Evolutionary conservation across 2,113 vertebrate species (phyloP).

Genomic region (Dasyurus viverrinus): DNA sequence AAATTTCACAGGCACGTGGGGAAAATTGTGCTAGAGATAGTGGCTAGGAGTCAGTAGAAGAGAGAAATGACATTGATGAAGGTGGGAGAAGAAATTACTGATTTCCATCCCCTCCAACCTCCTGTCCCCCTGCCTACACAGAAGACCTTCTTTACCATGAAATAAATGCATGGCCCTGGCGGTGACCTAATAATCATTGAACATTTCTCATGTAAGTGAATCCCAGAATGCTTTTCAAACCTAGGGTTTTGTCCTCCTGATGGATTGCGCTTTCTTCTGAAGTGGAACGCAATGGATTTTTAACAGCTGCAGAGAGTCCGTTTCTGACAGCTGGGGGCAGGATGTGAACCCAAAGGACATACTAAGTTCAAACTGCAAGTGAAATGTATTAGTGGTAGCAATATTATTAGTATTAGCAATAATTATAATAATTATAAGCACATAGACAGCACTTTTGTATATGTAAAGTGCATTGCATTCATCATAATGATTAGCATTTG

Average conservation of each 20-base stretch:
- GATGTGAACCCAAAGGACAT: conserved; percentile 41
- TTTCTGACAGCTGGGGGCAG: background rate
- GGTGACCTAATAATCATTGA: background rate
- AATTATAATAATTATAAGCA: conserved; percentile 75
- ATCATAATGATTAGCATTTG: conserved; percentile 71
- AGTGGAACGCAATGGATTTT: background rate
- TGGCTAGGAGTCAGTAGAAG: conserved; percentile 62
- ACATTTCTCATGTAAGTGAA: background rate
- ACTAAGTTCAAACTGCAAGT: conserved; percentile 16
- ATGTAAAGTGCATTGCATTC: conserved; percentile 61
- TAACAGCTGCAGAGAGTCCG: conserved; percentile 3
- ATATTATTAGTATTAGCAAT: conserved; percentile 73
- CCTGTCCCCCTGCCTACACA: conserved; percentile 63
- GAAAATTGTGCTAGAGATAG: conserved; percentile 76
- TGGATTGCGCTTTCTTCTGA: conserved; percentile 23
- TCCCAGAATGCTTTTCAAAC: conserved; percentile 17
- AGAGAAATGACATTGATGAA: conserved; percentile 78
- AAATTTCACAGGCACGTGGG: conserved; percentile 69
- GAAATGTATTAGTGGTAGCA: conserved; percentile 50
- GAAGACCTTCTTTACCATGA: conserved; percentile 51
- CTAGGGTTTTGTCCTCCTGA: background rate
- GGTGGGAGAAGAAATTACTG: conserved; percentile 34
- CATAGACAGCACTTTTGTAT: conserved; percentile 66
- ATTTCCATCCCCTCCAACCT: conserved; percentile 29
- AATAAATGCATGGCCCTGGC: conserved; percentile 69